Evolutionary conservation across 2,113 vertebrate species (phyloP).

Genomic region (Agelaius tricolor): DNA sequence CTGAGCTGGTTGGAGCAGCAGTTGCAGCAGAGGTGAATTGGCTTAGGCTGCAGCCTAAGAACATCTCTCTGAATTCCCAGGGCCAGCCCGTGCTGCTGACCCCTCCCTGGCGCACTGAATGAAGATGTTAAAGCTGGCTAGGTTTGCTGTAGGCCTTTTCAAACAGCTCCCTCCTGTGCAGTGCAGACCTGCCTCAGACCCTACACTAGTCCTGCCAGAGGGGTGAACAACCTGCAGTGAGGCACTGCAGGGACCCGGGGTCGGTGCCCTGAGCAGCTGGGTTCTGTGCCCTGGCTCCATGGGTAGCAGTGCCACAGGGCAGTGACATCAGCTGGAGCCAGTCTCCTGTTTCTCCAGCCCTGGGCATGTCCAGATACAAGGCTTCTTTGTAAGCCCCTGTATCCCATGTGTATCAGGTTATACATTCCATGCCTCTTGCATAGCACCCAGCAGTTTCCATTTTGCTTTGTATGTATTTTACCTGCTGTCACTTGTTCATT

Average conservation of each 20-base stretch:
- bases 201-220: neutral
- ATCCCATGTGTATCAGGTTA: neutral
- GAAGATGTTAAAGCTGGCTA: neutral
- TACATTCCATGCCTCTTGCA: neutral
- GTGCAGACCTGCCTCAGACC: neutral
- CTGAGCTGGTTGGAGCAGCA: neutral
- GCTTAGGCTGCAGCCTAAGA: neutral
- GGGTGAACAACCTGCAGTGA: rapidly evolving
- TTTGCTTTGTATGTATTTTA: neutral
- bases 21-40: no score
- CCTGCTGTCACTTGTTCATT: neutral
- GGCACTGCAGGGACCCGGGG: rapidly evolving
- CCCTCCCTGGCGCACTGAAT: neutral
- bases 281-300: neutral
- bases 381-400: neutral
- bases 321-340: neutral
- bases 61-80: neutral
- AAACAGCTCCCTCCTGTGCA: neutral
- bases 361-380: neutral
- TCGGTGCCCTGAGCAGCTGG: neutral
- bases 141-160: neutral
- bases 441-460: neutral
- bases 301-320: no score
- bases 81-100: neutral
- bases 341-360: neutral